A percentile compares a stretch with the other conserved stretches of the same genome.
Evolutionary conservation across 2,113 vertebrate genomes (phyloP).

Genomic region (Epinephelus cyanopodus): DNA sequence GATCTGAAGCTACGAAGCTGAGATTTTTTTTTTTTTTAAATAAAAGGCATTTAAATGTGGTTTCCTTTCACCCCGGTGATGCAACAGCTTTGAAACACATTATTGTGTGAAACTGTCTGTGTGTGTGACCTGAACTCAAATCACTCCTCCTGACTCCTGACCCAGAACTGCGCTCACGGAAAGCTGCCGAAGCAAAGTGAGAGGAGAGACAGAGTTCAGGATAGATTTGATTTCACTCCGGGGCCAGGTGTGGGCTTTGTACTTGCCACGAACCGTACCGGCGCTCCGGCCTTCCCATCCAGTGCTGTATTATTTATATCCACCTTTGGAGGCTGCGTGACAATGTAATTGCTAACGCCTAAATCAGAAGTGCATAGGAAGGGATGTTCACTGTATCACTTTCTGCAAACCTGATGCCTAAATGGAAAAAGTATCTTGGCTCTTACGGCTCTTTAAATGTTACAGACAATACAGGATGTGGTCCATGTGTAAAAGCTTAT

Average conservation of each 20-base stretch:
- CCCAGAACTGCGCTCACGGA: conserved; percentile 71
- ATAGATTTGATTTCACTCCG: conserved; percentile 83
- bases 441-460: neutral
- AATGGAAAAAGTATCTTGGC: neutral
- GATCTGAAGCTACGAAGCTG: neutral
- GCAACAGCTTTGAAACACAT: conserved; percentile 81
- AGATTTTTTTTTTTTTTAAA: neutral
- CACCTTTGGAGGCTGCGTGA: conserved; percentile 39
- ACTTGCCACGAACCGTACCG: conserved; percentile 79
- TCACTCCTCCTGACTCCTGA: conserved; percentile 73
- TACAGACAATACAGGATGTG: neutral
- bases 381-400: conserved; percentile 4
- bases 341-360: conserved; percentile 43
- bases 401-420: neutral
- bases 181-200: conserved; percentile 65
- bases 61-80: conserved; percentile 40
- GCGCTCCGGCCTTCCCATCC: conserved; percentile 55
- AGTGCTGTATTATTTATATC: conserved; percentile 72
- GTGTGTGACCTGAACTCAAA: conserved; percentile 72
- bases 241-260: conserved; percentile 83
- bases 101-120: conserved; percentile 76
- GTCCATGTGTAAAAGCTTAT: neutral
- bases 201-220: conserved; percentile 78
- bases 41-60: conserved; percentile 5
- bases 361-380: conserved; percentile 50